Evolutionary conservation across 2,888 invertebrate species (phyloP).

Genomic region (Argyresthia albistria): DNA sequence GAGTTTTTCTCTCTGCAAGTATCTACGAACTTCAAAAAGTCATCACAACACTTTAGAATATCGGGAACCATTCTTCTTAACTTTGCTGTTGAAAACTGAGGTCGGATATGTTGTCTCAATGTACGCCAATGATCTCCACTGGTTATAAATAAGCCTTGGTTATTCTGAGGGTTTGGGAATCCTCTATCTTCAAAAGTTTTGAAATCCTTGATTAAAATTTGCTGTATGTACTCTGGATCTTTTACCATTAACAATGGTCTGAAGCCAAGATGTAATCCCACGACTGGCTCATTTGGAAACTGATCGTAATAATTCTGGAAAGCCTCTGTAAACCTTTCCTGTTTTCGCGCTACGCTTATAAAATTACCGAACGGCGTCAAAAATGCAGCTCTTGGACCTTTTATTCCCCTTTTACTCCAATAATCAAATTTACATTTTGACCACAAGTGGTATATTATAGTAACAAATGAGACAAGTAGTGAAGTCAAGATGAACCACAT

Average conservation of each 20-base stretch:
- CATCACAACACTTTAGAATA: no score
- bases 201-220: conserved; percentile 21
- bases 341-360: neutral
- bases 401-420: neutral
- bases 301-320: no score
- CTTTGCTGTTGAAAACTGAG: conserved; percentile 25
- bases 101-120: conserved; percentile 40
- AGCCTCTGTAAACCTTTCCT: no score
- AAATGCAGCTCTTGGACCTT: neutral
- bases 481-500: neutral
- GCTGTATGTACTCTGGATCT: conserved; percentile 36
- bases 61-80: no score
- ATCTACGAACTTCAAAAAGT: no score
- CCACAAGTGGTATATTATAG: neutral
- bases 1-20: no score
- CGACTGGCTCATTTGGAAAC: conserved; percentile 26
- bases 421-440: neutral
- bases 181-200: neutral
- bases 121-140: conserved; percentile 43
- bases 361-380: neutral
- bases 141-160: conserved; percentile 36
- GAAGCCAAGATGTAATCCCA: conserved; percentile 33
- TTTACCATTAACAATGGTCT: conserved; percentile 33
- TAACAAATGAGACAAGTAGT: neutral
- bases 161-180: neutral